Conservation (phyloP, 2,888 invertebrate species). For the Strigamia transsilvanica region DNA sequence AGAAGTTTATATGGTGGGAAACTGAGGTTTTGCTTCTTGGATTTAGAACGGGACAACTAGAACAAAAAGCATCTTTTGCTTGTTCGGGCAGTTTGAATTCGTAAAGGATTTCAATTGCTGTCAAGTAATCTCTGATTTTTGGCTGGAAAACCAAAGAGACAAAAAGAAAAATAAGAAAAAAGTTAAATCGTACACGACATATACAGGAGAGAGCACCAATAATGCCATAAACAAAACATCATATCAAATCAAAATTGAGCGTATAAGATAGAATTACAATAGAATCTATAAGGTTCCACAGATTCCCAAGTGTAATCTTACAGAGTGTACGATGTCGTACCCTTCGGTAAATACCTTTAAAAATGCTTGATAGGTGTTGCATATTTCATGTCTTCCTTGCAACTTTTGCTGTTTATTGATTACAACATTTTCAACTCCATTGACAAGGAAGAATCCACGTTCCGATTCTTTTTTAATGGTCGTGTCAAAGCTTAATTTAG, state of each 20-base stretch:
- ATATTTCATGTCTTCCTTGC: neutral
- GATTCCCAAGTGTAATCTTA: too few relatives aligned
- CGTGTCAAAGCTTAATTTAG: neutral
- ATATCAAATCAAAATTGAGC: too few relatives aligned
- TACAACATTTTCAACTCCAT: neutral
- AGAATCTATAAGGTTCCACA: too few relatives aligned
- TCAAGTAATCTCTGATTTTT: constrained; percentile 5
- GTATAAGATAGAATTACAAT: too few relatives aligned
- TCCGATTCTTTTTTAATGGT: neutral
- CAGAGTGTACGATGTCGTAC: too few relatives aligned
- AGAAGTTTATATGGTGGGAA: neutral
- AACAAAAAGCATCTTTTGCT: neutral
- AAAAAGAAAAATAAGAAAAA: neutral
- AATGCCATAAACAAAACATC: too few relatives aligned
- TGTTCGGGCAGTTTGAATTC: neutral
- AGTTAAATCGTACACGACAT: neutral
- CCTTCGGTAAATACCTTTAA: neutral
- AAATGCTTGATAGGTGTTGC: neutral
- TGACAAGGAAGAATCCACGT: neutral
- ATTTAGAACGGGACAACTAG: constrained; percentile 34
- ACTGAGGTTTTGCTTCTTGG: constrained; percentile 17
- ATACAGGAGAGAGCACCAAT: too few relatives aligned
- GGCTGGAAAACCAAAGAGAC: neutral
- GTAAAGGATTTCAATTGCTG: neutral
- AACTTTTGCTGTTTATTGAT: neutral